phyloP scores from a whole-genome alignment of 2,888 invertebrate species.

The Slavum lentiscoides region DNA sequence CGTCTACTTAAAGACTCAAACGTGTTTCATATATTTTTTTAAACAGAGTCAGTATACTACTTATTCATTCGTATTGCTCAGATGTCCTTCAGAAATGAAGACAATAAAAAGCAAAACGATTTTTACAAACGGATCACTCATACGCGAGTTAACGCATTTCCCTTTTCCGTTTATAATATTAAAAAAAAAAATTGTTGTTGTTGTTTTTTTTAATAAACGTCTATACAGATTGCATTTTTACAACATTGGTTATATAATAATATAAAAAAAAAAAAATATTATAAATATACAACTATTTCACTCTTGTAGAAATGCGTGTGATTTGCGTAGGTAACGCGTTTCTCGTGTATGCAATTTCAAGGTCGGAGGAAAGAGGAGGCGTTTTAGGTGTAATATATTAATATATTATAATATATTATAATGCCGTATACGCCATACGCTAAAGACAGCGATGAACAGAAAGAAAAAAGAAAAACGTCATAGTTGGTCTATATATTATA shows the following conservation, averaged over 20 bases:
- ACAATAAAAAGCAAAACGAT: no score
- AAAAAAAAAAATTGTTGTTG: not conserved
- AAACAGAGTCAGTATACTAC: no score
- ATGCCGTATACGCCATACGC: no score
- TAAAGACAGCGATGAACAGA: not conserved
- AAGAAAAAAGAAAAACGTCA: not conserved
- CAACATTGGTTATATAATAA: not conserved
- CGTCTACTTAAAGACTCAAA: no score
- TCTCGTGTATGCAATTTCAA: conserved; percentile 1
- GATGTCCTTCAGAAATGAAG: no score
- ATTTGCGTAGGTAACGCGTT: conserved; percentile 30
- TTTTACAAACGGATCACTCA: no score
- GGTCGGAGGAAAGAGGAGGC: conserved; percentile 48
- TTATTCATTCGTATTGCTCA: no score
- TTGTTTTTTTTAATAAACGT: not conserved
- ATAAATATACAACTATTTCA: not conserved
- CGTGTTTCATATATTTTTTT: no score
- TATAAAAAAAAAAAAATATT: no score
- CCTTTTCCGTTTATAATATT: not conserved
- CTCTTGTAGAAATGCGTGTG: not conserved
- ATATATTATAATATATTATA: not conserved
- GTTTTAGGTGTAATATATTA: conserved; percentile 15
- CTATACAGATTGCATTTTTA: conserved; percentile 1
- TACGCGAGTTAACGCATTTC: not conserved
- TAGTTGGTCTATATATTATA: not conserved